Percentiles rank a stretch among this genome's conserved stretches.
These are phyloP conservation scores for Galagoides demidoff DNA, from an alignment of 2,797 vertebrate species.

Conservation along the genomic window DNA sequence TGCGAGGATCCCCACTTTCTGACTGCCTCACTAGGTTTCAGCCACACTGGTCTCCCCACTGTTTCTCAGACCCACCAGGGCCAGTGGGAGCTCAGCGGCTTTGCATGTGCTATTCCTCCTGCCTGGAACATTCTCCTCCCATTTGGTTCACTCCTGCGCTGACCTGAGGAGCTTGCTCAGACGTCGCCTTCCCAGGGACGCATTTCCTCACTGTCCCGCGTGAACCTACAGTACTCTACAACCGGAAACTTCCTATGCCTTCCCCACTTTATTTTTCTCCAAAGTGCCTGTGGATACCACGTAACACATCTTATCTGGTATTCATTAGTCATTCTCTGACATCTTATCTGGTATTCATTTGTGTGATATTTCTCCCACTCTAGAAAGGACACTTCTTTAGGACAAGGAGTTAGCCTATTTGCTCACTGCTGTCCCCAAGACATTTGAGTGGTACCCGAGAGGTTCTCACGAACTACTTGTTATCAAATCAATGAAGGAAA, in stretches of 20 bases:
- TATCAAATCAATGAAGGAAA: neutral
- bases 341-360: neutral
- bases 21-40: neutral
- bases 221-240: neutral
- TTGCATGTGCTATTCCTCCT: neutral
- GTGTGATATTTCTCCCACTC: neutral
- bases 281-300: too few species aligned
- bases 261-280: neutral
- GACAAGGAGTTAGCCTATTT: neutral
- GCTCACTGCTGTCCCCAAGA: neutral
- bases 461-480: neutral
- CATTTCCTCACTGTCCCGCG: neutral
- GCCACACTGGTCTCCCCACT: neutral
- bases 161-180: neutral
- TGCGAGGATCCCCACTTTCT: fast-evolving
- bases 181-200: neutral
- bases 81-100: neutral
- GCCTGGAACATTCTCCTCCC: neutral
- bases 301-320: neutral
- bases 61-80: neutral
- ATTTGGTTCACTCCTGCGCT: neutral
- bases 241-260: neutral
- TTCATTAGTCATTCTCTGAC: neutral
- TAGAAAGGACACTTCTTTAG: neutral
- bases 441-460: neutral